A percentile compares a stretch with the other conserved stretches of the same genome.
Evolutionary conservation across 2,113 vertebrate genomes (phyloP).

Genomic region (Anseranas semipalmata): DNA sequence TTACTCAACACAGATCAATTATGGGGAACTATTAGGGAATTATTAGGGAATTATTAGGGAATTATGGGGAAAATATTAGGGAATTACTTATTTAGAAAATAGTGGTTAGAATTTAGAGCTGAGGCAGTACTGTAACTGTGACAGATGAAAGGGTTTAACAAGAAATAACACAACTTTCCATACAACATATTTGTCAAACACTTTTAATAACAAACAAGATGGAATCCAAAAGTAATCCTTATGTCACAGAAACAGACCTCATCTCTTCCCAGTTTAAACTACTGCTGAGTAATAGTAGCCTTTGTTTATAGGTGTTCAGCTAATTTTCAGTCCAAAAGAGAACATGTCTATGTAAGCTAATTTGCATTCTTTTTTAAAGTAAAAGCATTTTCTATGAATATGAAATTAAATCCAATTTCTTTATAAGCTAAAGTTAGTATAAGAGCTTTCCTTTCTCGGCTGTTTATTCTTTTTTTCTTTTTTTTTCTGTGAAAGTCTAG

Average conservation of each 20-base stretch:
- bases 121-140: background rate
- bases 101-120: background rate
- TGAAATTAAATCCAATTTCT: background rate
- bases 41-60: no score
- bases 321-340: constrained; percentile 1
- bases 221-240: background rate
- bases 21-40: no score
- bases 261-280: background rate
- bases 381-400: background rate
- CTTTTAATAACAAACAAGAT: constrained; percentile 28
- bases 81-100: constrained; percentile 30
- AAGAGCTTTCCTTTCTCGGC: background rate
- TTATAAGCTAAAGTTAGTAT: background rate
- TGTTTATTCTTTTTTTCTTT: background rate
- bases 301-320: background rate
- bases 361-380: background rate
- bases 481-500: background rate
- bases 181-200: constrained; percentile 44
- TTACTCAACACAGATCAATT: background rate
- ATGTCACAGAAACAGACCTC: background rate
- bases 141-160: constrained; percentile 42
- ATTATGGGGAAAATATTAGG: no score
- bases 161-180: constrained; percentile 15
- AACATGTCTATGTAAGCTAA: background rate
- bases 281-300: background rate